Evolutionary conservation across 2,797 vertebrate genomes (phyloP).

Genomic region (Microctenopoma stevenorrisi): DNA sequence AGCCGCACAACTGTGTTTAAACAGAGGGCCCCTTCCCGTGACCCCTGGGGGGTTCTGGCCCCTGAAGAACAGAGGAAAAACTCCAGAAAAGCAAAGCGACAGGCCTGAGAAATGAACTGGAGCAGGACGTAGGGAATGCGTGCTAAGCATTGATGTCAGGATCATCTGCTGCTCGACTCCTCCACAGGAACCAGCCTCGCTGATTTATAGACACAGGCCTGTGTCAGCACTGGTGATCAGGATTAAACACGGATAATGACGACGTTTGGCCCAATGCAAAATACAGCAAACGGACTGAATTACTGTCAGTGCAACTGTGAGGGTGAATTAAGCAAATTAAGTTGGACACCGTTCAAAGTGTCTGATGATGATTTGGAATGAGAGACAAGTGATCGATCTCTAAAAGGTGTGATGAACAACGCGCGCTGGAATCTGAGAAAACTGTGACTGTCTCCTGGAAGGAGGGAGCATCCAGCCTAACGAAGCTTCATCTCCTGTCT

Average conservation of each 20-base stretch:
- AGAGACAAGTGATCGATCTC: constrained; percentile 27
- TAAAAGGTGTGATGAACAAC: no score
- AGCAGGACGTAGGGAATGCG: constrained; percentile 48
- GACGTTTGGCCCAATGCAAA: constrained; percentile 40
- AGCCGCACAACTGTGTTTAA: constrained; percentile 80
- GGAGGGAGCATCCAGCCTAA: neutral
- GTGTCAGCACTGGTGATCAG: constrained; percentile 52
- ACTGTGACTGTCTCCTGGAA: neutral
- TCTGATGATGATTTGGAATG: constrained; percentile 36
- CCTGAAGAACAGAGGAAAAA: constrained; percentile 67
- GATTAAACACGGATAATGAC: constrained; percentile 65
- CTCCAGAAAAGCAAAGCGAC: constrained; percentile 70
- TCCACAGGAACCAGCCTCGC: constrained; percentile 44
- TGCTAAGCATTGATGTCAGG: constrained; percentile 57
- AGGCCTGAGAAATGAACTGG: constrained; percentile 81
- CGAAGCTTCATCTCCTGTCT: constrained; percentile 5
- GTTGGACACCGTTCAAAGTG: constrained; percentile 47
- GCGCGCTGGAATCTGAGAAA: neutral
- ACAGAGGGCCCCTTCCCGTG: constrained; percentile 83
- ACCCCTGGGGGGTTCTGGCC: constrained; percentile 69
- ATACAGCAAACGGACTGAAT: constrained; percentile 66
- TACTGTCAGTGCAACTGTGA: constrained; percentile 44
- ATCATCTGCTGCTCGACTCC: constrained; percentile 62
- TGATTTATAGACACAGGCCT: constrained; percentile 50
- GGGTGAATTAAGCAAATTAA: constrained; percentile 44